Conservation (phyloP, 2,797 vertebrate species). For the Australoheros facetus region DNA sequence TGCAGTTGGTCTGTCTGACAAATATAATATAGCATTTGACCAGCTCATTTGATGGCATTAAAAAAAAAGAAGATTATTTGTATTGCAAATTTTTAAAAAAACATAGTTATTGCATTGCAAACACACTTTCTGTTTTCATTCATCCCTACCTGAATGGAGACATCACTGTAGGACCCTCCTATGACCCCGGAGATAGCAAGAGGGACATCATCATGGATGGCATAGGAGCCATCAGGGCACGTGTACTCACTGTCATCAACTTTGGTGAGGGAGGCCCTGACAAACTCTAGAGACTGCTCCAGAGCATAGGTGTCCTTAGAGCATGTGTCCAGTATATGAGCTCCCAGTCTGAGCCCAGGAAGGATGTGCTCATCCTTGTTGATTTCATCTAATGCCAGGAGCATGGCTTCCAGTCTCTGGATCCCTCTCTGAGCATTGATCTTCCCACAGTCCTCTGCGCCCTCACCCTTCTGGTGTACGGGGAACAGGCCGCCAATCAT, state of each 20-base stretch:
- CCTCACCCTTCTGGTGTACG: conserved; percentile 94
- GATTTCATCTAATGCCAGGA: conserved; percentile 95
- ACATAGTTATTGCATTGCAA: background rate
- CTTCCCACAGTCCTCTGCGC: conserved; percentile 90
- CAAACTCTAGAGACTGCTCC: conserved; percentile 97
- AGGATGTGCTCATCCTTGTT: conserved; percentile 90
- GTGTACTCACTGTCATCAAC: conserved; percentile 95
- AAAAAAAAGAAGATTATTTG: background rate
- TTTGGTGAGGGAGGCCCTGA: conserved; percentile 94
- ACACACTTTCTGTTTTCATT: background rate
- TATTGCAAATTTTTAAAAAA: background rate
- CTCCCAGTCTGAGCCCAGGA: conserved; percentile 90
- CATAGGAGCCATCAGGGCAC: conserved; percentile 95
- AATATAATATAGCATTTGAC: conserved; percentile 24
- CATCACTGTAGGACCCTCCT: conserved; percentile 97
- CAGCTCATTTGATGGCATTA: conserved; percentile 1
- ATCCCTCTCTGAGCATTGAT: conserved; percentile 97
- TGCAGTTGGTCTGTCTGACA: conserved; percentile 1
- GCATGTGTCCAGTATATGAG: conserved; percentile 96
- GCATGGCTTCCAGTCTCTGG: conserved; percentile 98
- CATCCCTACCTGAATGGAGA: conserved; percentile 94
- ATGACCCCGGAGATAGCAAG: conserved; percentile 96
- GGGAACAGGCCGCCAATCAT: conserved; percentile 97
- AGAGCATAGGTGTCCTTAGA: conserved; percentile 98
- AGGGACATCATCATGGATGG: conserved; percentile 91